Base-by-base conservation (phyloP, 2,797 vertebrate species). In the Eulemur albifrons region DNA sequence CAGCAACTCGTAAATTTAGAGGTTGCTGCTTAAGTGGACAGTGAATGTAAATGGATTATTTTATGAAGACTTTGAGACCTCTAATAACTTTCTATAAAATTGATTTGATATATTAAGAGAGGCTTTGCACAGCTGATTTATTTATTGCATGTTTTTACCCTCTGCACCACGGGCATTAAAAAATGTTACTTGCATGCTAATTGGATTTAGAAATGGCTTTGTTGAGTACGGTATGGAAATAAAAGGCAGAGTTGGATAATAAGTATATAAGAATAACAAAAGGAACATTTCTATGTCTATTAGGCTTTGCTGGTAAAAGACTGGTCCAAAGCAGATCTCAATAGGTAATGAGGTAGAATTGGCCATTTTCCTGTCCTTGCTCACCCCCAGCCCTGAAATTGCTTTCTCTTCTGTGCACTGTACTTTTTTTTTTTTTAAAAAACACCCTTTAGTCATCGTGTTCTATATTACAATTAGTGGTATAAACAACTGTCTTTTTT, bases 1-100 rank as follows among this genome's bases (percentile, higher is more conserved):
- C n/a, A 89, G 57, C 67, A 94, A 84, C 48, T 93, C 86, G 38
- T 96, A 96, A 95, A 89, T 96, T 93, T 91, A 91, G 67, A 94
- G 72, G 17, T 75, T 79, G 45, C 63, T 54, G 75, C 59, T 94
- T 96, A 97, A 86, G 67, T 92, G 81, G 84, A 94, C 79, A 90
- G 84, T 82, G 76, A 93, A 79, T 82, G 63, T 73, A 92, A 93
- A 79, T 80, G 73, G 84, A 86, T 92, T 93, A 70, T 90, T 97
- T 97, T 86, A 94, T 94, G 84, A 69, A 90, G 81, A 88, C 38
- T 88, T 89, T 91, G 92, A 45, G 50, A n/a, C 50, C 50, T 90
- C 43, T 94, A 65, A 85, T 92, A 95, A 95, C 67, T 90, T 96
- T 97, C 73, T 90, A 63, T 95, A 70, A 96, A 90, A 77, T 92